Percentiles rank a stretch among this genome's conserved stretches.
phyloP scores from a whole-genome alignment of 2,888 invertebrate species.

The Leptura quadrifasciata region DNA sequence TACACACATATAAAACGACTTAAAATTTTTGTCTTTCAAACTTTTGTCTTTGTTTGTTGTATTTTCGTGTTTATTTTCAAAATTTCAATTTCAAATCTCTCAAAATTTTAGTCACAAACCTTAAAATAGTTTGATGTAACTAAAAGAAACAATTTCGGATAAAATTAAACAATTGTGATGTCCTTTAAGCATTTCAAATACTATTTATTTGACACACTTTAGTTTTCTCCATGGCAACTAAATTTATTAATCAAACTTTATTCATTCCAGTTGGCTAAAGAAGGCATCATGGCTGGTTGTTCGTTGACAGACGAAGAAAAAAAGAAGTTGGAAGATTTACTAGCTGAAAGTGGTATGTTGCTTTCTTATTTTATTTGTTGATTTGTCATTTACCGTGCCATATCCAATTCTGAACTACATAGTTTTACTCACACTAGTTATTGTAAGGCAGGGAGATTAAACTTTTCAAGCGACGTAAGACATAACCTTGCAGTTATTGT shows the following conservation, averaged over 20 bases:
- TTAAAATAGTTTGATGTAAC: too few species aligned
- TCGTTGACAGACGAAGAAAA: conserved; percentile 64
- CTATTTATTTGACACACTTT: not conserved
- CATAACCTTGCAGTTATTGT: not conserved
- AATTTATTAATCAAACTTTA: conserved; percentile 36
- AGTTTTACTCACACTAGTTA: too few species aligned
- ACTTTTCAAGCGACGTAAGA: not conserved
- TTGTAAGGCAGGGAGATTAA: too few species aligned
- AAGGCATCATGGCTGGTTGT: conserved; percentile 56
- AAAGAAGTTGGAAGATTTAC: conserved; percentile 55
- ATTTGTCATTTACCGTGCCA: not conserved
- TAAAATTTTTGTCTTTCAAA: too few species aligned
- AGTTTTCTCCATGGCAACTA: not conserved
- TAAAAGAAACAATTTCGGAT: too few species aligned
- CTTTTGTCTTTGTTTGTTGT: too few species aligned
- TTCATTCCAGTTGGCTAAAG: conserved; percentile 54
- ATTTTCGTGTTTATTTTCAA: too few species aligned
- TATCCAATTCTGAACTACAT: not conserved
- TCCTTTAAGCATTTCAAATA: too few species aligned
- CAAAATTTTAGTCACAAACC: too few species aligned
- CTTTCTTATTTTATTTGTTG: not conserved
- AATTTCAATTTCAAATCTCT: too few species aligned
- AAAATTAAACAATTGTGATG: too few species aligned
- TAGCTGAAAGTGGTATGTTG: conserved; percentile 51
- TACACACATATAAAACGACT: not conserved